These are phyloP conservation scores for Aphidius gifuensis DNA, from an alignment of 1,140 invertebrate genomes.

Conservation along the genomic window DNA sequence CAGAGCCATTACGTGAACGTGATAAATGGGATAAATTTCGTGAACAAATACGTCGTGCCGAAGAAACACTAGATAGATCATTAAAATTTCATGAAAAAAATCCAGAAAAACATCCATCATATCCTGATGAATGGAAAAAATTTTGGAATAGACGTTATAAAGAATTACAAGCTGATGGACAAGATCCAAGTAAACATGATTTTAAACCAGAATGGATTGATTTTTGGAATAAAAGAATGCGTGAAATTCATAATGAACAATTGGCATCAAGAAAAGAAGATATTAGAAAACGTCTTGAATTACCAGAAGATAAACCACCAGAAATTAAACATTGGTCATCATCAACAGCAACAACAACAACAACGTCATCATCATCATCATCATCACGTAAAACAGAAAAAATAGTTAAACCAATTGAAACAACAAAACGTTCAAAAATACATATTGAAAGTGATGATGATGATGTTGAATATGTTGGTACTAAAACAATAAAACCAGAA, in stretches of 20 bases:
- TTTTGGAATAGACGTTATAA: slow-evolving; percentile 81
- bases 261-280: slow-evolving; percentile 60
- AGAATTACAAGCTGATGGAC: slow-evolving; percentile 71
- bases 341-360: slow-evolving; percentile 19
- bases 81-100: slow-evolving; percentile 74
- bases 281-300: slow-evolving; percentile 55
- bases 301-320: slow-evolving; percentile 49
- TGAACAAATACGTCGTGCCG: slow-evolving; percentile 54
- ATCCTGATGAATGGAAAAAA: slow-evolving; percentile 83
- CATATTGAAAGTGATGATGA: slow-evolving; percentile 49
- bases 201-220: slow-evolving; percentile 84
- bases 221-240: slow-evolving; percentile 77
- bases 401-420: slow-evolving; percentile 13
- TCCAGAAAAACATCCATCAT: slow-evolving; percentile 81
- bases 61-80: slow-evolving; percentile 52
- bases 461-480: slow-evolving; percentile 50
- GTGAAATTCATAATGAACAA: slow-evolving; percentile 70
- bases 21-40: slow-evolving; percentile 60
- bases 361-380: slow-evolving; percentile 11
- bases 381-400: slow-evolving; percentile 19
- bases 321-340: slow-evolving; percentile 29
- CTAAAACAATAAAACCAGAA: slow-evolving; percentile 36
- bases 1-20: slow-evolving; percentile 47
- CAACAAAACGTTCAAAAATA: slow-evolving; percentile 35
- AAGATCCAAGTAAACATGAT: slow-evolving; percentile 74